Evolutionary conservation across 2,113 vertebrate species (phyloP).

Genomic region (Pelusios castaneus): DNA sequence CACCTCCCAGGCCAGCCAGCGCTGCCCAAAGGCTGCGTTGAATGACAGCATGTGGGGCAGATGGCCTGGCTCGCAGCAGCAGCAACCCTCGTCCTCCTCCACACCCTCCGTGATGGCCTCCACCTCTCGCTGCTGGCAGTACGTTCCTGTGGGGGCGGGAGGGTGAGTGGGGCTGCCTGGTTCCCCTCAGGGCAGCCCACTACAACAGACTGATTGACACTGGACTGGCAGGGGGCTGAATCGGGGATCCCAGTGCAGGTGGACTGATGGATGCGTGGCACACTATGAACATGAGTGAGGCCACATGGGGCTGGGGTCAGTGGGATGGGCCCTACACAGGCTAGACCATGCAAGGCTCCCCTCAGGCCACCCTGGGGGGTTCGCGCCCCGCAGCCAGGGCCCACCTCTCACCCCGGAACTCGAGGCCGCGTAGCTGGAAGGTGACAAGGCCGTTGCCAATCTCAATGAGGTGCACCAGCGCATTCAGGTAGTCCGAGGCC

Average conservation of each 20-base stretch:
- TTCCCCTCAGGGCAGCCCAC: neutral
- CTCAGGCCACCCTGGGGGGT: too few species aligned
- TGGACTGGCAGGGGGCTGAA: too few species aligned
- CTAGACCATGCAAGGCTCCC: neutral
- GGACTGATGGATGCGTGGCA: neutral
- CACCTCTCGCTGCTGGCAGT: slow-evolving; percentile 94
- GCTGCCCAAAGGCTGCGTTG: slow-evolving; percentile 92
- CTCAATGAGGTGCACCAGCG: slow-evolving; percentile 92
- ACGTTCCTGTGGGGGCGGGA: slow-evolving; percentile 77
- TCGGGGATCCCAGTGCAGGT: neutral
- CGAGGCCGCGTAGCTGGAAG: slow-evolving; percentile 91
- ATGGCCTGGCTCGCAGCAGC: slow-evolving; percentile 92
- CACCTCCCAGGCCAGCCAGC: slow-evolving; percentile 94
- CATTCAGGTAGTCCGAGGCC: slow-evolving; percentile 93
- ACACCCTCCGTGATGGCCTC: slow-evolving; percentile 94
- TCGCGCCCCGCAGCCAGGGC: neutral
- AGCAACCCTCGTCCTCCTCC: slow-evolving; percentile 93
- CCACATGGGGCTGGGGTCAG: neutral
- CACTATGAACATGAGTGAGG: neutral
- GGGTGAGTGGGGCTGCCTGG: too few species aligned
- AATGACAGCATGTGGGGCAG: slow-evolving; percentile 90
- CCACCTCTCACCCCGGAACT: slow-evolving; percentile 86
- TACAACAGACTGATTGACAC: fast-evolving
- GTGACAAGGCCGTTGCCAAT: slow-evolving; percentile 92
- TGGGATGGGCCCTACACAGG: too few species aligned